Evolutionary conservation across 1,140 invertebrate species (phyloP).

Genomic region (Drosophila sulfurigaster): DNA sequence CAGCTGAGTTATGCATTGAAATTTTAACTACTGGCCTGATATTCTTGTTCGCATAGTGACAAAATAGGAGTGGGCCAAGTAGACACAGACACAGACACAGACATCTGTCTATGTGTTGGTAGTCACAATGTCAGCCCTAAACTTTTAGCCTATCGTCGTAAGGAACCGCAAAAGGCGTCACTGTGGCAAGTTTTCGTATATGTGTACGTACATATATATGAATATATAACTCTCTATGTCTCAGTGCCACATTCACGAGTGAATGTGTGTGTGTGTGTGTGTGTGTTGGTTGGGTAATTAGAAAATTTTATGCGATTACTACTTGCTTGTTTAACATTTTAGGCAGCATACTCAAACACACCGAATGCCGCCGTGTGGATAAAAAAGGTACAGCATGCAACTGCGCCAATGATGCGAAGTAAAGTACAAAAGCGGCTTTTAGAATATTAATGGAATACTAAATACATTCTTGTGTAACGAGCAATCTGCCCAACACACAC

Average conservation of each 20-base stretch:
- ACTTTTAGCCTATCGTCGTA: neutral
- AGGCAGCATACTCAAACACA: slow-evolving; percentile 17
- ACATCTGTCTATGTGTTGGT: too few species aligned
- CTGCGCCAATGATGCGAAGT: slow-evolving; percentile 65
- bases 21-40: slow-evolving; percentile 59
- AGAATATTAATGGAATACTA: slow-evolving; percentile 84
- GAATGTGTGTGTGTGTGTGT: slow-evolving; percentile 17
- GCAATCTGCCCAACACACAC: slow-evolving; percentile 20
- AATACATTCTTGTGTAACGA: slow-evolving; percentile 59
- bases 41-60: slow-evolving; percentile 26
- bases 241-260: neutral
- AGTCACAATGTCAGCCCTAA: neutral
- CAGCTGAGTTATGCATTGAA: slow-evolving; percentile 69
- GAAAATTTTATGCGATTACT: slow-evolving; percentile 82
- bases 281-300: slow-evolving; percentile 72
- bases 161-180: neutral
- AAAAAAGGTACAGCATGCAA: slow-evolving; percentile 61
- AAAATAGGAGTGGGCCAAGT: neutral
- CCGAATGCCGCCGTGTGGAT: slow-evolving; percentile 8
- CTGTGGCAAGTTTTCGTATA: slow-evolving; percentile 10
- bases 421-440: slow-evolving; percentile 83
- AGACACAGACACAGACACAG: neutral
- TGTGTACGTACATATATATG: neutral
- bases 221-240: neutral
- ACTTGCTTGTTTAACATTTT: slow-evolving; percentile 54